Percentiles rank a stretch among this genome's conserved stretches.
These are phyloP conservation scores for Ia io DNA, from an alignment of 2,113 vertebrate species.

Conservation along the genomic window DNA sequence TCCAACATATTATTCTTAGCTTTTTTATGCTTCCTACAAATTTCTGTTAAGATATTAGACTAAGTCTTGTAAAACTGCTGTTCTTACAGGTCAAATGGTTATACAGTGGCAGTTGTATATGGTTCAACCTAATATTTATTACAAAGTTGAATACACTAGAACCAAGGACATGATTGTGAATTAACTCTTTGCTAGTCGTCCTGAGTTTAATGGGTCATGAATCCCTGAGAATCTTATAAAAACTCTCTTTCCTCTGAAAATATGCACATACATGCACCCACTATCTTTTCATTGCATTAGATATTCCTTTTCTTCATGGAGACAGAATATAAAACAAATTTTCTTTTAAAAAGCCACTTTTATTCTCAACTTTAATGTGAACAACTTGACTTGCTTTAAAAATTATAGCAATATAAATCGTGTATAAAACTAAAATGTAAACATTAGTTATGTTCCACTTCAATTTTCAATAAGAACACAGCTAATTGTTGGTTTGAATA, in stretches of 20 bases:
- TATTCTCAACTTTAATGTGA: constrained; percentile 1
- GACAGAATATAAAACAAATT: constrained; percentile 1
- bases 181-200: background rate
- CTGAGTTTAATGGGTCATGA: background rate
- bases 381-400: constrained; percentile 9
- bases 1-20: background rate
- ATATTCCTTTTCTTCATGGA: constrained; percentile 9
- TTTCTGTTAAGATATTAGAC: background rate
- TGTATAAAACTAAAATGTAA: constrained; percentile 33
- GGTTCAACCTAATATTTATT: constrained; percentile 1
- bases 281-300: background rate
- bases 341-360: background rate
- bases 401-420: background rate
- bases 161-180: background rate
- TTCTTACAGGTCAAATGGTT: background rate
- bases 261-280: background rate
- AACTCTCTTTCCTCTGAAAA: background rate
- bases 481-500: background rate
- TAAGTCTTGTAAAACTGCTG: background rate
- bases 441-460: background rate
- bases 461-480: background rate
- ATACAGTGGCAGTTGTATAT: background rate
- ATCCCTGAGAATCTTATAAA: constrained; percentile 6
- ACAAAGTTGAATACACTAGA: constrained; percentile 11
- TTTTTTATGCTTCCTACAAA: background rate